Base-by-base conservation (phyloP, 2,113 vertebrate species). In the Tachycineta bicolor region DNA sequence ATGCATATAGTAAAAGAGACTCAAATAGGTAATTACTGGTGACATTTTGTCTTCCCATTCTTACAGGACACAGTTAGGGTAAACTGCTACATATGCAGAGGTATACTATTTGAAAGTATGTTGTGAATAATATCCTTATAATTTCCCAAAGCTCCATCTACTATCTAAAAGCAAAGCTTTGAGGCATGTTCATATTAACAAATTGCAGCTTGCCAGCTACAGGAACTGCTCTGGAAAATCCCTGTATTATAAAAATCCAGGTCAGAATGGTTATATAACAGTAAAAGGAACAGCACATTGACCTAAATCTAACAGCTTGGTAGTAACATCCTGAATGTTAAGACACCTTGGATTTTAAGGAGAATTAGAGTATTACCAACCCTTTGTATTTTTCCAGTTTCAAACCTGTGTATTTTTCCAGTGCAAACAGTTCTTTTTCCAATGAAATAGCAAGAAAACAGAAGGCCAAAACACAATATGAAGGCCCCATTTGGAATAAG, bases 111-210 rank as follows among this genome's bases (percentile, higher is more conserved):
- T 81, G 68, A 94, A 96, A 95, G 46, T 52, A 26, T 1, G 12
- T 89, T 96, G 37, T 52, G 88, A 95, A 95, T 89, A 80, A 93
- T 95, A 95, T 96, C 49, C 33, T 75, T 74, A 50, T 90, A 49
- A 92, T 47, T 96, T 92, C 31, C 62, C 60, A 43, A 67, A 64
- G 23, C 17, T 94, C 46, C 15, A 37, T 79, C 26, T 70, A 93
- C 77, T 85, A 80, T 29, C 29, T 11, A 31, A 82, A 88, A 28
- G 26, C 12, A 58, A 64, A 79, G 8, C 23, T 4, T 56, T 12
- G 25, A 70, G 26, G 7, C 2, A 33, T 67, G 21, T 39, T 75
- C 49, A 23, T 28, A 22, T 64, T 89, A 49, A 52, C 11, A 69
- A 4, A 52, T 78, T 47, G 14, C 11, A 85, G 21, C 22, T 92